Conservation (phyloP, 2,113 vertebrate genomes). For the Orycteropus afer region DNA sequence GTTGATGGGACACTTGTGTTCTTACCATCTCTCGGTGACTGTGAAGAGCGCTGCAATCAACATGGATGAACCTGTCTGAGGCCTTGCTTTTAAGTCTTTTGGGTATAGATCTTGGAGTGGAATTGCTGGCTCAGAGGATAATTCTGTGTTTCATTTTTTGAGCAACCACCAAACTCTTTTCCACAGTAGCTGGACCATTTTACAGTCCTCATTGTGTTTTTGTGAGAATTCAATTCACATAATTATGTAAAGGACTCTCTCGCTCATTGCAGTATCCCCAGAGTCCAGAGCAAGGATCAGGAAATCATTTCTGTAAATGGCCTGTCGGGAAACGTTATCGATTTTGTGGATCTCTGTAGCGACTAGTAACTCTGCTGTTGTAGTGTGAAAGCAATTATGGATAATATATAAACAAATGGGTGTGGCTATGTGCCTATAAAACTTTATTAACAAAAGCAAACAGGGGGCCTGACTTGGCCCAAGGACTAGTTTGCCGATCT, state of each 20-base stretch:
- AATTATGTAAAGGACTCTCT: neutral
- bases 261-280: neutral
- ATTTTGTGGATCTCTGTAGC: neutral
- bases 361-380: neutral
- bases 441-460: conserved; percentile 28
- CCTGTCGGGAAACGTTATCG: neutral
- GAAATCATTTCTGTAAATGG: neutral
- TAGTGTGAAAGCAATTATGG: neutral
- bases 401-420: neutral
- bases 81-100: neutral
- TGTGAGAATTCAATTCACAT: neutral
- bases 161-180: no score
- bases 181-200: no score
- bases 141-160: neutral
- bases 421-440: neutral
- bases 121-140: neutral
- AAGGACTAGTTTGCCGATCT: neutral
- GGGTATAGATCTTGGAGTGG: neutral
- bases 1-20: neutral
- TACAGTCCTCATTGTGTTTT: neutral
- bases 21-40: neutral
- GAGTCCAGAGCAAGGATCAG: neutral
- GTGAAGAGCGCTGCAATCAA: neutral
- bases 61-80: neutral
- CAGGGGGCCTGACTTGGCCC: neutral